Base-by-base conservation (phyloP, 2,113 vertebrate genomes). In the Urocitellus parryii region DNA sequence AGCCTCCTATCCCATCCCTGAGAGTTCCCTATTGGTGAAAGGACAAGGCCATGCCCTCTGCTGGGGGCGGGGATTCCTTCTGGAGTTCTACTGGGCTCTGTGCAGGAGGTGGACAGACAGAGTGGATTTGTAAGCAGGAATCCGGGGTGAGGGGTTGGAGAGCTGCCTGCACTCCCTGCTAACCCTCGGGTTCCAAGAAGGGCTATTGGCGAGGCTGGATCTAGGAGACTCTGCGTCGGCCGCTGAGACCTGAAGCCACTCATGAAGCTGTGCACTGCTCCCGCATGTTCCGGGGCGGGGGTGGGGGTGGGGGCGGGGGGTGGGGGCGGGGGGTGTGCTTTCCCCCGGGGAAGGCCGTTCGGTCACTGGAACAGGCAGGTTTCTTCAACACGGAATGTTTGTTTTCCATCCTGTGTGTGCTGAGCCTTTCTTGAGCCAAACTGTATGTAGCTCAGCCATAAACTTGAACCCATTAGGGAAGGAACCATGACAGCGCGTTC, bases 41-140 rank as follows among this genome's bases (percentile, higher is more conserved):
- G 91, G 63, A 90, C 1, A 6, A 4, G 2, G 32, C 39, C 2
- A 3, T 29, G 27, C 45, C 6, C 73, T 32, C 67, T 68, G 51
- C 1, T 1, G 11, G 27, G 58, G 53, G 24, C 11, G 2, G 65
- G 18, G 87, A 16, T 27, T 80, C 45, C 76, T 74, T 58, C 45
- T 24, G 45, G 48, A 53, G 32, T 76, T 76, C 79, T 68, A 18
- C 39, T 72, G 51, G 80, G 78, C 4, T 5, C 83, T 0, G 0
- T 48, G 79, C 58, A 77, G n/a, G 73, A 88, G 90, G 63, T 51
- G 72, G 92, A 61, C 9, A 93, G 51, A 29, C 45, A 32, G 53
- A 42, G 72, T 20, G 37, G 68, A 27, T 67, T n/a, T 42, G 11
- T n/a, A 11, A 37, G n/a, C 0, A 0, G 94, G 92, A 77, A 77